These are phyloP conservation scores for Poecilia wingei DNA, from an alignment of 2,797 vertebrate genomes.

Conservation along the genomic window DNA sequence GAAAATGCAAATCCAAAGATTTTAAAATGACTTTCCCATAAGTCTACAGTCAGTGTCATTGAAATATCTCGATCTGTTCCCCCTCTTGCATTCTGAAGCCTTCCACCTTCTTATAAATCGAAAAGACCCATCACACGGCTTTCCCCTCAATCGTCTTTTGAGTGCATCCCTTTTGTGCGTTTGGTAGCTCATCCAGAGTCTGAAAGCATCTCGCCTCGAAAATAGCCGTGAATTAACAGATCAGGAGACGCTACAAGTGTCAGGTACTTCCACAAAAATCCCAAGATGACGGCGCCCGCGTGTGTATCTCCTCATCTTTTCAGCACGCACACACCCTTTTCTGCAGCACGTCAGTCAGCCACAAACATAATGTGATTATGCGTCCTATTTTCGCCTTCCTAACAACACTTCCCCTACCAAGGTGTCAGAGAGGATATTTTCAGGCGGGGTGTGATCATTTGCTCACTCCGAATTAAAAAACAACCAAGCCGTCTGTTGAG, in stretches of 20 bases:
- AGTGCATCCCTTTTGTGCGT: constrained; percentile 7
- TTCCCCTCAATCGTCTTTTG: constrained; percentile 39
- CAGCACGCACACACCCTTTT: constrained; percentile 18
- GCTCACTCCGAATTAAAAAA: constrained; percentile 41
- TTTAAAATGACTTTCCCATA: constrained; percentile 28
- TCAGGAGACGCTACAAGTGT: constrained; percentile 33
- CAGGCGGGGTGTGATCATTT: constrained; percentile 61
- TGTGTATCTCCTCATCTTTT: constrained; percentile 14
- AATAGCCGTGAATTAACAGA: constrained; percentile 47
- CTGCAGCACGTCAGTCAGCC: constrained; percentile 61
- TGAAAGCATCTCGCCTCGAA: constrained; percentile 36
- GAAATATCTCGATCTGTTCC: constrained; percentile 45
- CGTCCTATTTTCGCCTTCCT: constrained; percentile 67
- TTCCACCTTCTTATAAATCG: constrained; percentile 48
- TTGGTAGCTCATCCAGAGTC: constrained; percentile 9
- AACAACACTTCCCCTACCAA: constrained; percentile 71
- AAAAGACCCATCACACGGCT: constrained; percentile 39
- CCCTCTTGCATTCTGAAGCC: constrained; percentile 38
- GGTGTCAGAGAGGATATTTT: constrained; percentile 71
- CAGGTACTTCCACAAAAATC: constrained; percentile 44
- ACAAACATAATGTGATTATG: constrained; percentile 73
- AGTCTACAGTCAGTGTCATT: constrained; percentile 47
- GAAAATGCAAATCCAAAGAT: constrained; percentile 51
- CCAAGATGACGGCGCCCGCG: neutral
- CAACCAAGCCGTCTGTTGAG: constrained; percentile 32